Conservation (phyloP, 2,888 invertebrate genomes). For the Meloe dianella region DNA sequence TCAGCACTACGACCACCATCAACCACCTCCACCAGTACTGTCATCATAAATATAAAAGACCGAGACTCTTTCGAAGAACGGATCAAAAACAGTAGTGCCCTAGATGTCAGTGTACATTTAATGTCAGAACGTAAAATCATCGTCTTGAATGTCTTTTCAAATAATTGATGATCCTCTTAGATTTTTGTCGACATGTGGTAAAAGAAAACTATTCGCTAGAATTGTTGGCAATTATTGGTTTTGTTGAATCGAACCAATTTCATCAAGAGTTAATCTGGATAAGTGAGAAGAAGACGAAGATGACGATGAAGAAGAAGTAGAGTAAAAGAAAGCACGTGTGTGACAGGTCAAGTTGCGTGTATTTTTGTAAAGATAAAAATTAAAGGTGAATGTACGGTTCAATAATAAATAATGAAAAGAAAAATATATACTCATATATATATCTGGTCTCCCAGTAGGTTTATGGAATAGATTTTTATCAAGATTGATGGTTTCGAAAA, state of each 20-base stretch:
- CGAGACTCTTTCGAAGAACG: background rate
- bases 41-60: background rate
- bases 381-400: background rate
- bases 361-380: background rate
- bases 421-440: background rate
- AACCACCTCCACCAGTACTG: background rate
- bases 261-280: slow-evolving; percentile 9
- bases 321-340: background rate
- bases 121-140: background rate
- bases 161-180: slow-evolving; percentile 3
- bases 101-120: background rate
- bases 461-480: slow-evolving; percentile 4
- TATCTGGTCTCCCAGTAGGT: background rate
- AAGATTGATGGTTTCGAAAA: background rate
- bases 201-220: slow-evolving; percentile 6
- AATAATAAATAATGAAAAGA: background rate
- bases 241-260: background rate
- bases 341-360: slow-evolving; percentile 2
- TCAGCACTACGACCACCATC: background rate
- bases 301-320: background rate
- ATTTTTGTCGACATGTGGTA: background rate
- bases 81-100: background rate
- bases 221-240: slow-evolving; percentile 10
- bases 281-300: background rate
- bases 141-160: background rate